Conservation (phyloP, 2,113 vertebrate genomes). For the Phylloscopus trochilus region DNA sequence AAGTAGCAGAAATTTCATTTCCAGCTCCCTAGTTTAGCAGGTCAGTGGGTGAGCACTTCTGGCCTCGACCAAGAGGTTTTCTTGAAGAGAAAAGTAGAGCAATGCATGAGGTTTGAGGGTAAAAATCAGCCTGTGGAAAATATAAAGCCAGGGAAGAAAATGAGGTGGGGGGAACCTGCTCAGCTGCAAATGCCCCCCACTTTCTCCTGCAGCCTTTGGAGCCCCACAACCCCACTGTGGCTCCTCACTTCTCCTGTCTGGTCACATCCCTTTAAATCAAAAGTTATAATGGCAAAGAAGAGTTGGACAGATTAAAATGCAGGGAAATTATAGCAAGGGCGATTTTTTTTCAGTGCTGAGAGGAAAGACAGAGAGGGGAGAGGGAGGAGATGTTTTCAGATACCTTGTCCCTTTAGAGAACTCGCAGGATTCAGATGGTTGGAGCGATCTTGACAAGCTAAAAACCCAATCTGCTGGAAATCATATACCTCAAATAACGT, state of each 20-base stretch:
- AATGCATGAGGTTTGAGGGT: neutral
- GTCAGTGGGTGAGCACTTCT: neutral
- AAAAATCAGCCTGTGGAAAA: neutral
- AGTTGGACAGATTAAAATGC: neutral
- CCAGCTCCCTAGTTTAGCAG: neutral
- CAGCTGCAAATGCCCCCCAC: rapidly evolving
- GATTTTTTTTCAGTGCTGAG: neutral
- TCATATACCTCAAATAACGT: constrained; percentile 1
- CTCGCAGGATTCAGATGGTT: neutral
- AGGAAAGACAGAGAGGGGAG: neutral
- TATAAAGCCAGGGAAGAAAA: neutral
- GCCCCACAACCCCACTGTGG: neutral
- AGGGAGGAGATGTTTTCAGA: neutral
- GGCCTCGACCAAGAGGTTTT: neutral
- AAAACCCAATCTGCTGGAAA: constrained; percentile 46
- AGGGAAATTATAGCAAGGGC: neutral
- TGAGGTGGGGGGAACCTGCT: neutral
- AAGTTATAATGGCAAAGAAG: neutral
- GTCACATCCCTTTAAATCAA: neutral
- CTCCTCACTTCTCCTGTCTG: neutral
- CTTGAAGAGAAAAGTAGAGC: neutral
- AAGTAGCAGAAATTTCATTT: constrained; percentile 9
- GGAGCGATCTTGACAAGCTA: constrained; percentile 15
- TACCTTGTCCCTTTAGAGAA: neutral
- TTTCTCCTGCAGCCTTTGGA: neutral